Evolutionary conservation across 2,113 vertebrate species (phyloP).

Genomic region (Lagopus leucura): DNA sequence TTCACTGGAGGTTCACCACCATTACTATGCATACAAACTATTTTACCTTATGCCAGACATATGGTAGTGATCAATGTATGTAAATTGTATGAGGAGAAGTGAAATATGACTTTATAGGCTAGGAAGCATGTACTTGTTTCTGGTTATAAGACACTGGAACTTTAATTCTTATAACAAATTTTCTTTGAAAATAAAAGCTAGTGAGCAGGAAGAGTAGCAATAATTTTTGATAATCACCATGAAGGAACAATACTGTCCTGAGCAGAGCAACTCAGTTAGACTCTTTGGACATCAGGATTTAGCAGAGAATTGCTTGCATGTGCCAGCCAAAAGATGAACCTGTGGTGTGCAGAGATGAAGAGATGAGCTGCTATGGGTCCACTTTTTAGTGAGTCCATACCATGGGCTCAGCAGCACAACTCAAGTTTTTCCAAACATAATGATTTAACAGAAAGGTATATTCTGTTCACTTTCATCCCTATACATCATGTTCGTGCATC

Average conservation of each 20-base stretch:
- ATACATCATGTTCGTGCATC: not conserved
- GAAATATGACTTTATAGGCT: conserved; percentile 65
- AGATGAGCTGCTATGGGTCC: not conserved
- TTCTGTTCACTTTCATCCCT: not conserved
- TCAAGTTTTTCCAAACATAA: not conserved
- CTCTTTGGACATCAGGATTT: not conserved
- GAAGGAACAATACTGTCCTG: conserved; percentile 31
- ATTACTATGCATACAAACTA: conserved; percentile 74
- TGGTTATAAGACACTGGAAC: conserved; percentile 66
- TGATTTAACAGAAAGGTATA: not conserved
- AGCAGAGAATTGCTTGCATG: conserved; percentile 1
- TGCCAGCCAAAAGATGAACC: not conserved
- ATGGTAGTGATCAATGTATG: conserved; percentile 79
- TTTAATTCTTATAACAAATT: conserved; percentile 42
- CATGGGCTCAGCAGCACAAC: not conserved
- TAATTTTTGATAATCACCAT: conserved; percentile 41
- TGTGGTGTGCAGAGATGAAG: not conserved
- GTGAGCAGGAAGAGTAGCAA: not conserved
- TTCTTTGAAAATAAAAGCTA: conserved; percentile 48
- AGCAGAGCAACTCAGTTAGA: not conserved
- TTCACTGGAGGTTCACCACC: conserved; percentile 67
- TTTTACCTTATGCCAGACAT: conserved; percentile 80
- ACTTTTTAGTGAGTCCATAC: not conserved
- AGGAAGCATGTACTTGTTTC: conserved; percentile 68
- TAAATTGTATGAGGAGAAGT: conserved; percentile 77